A percentile compares a stretch with the other conserved stretches of the same genome.
Evolutionary conservation across 2,113 vertebrate genomes (phyloP).

Genomic region (Dicaeum eximium): DNA sequence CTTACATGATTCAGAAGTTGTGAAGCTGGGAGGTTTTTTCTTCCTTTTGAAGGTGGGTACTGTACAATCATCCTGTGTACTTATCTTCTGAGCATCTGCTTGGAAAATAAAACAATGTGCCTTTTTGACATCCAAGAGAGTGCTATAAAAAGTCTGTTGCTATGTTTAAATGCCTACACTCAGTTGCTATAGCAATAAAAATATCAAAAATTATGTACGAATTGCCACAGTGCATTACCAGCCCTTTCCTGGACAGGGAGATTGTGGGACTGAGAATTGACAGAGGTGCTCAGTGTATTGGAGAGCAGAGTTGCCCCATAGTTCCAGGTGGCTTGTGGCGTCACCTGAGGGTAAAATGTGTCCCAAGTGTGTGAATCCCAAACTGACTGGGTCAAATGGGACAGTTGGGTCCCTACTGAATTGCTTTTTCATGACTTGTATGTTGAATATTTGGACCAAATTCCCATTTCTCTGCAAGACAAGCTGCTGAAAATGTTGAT

Average conservation of each 20-base stretch:
- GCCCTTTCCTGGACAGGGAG: constrained; percentile 32
- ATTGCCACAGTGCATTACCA: constrained; percentile 25
- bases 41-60: background rate
- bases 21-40: background rate
- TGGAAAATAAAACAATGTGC: constrained; percentile 62
- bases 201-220: constrained; percentile 15
- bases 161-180: constrained; percentile 65
- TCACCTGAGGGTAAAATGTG: background rate
- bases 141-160: constrained; percentile 70
- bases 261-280: background rate
- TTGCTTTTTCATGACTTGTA: background rate
- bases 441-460: background rate
- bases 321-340: background rate
- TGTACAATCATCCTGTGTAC: background rate
- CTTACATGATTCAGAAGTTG: background rate
- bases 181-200: constrained; percentile 68
- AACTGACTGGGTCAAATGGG: background rate
- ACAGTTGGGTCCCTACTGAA: background rate
- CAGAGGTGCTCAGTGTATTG: background rate
- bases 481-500: background rate
- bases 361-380: background rate
- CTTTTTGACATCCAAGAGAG: constrained; percentile 56
- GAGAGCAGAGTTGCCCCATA: background rate
- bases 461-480: background rate
- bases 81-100: constrained; percentile 57